These are phyloP conservation scores for Lasioglossum leucozonium DNA, from an alignment of 2,888 invertebrate genomes.

Conservation along the genomic window DNA sequence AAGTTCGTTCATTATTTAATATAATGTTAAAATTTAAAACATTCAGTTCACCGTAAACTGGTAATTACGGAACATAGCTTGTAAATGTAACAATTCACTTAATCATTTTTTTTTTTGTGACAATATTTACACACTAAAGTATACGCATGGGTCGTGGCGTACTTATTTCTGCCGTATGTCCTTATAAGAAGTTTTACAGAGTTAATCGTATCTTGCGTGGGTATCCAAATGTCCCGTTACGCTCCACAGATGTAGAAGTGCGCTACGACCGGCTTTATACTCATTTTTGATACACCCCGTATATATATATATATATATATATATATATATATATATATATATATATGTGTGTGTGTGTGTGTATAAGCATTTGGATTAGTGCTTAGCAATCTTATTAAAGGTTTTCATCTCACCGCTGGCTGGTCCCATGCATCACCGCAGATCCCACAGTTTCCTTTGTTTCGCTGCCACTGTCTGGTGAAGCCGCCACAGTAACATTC, in stretches of 20 bases:
- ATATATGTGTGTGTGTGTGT: no score
- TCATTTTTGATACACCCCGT: no score
- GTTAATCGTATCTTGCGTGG: neutral
- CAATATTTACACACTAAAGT: no score
- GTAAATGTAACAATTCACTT: neutral
- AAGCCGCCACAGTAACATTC: constrained; percentile 95
- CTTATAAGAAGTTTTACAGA: neutral
- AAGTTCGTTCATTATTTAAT: no score
- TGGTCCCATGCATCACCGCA: constrained; percentile 95
- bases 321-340: no score
- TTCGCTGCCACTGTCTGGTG: constrained; percentile 92
- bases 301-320: no score
- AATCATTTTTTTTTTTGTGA: neutral
- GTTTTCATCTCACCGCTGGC: constrained; percentile 79
- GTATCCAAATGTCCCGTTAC: neutral
- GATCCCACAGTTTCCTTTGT: constrained; percentile 93
- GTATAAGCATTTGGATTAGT: neutral
- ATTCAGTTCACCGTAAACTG: neutral
- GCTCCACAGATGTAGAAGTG: no score
- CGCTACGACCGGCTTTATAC: no score
- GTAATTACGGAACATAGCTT: neutral
- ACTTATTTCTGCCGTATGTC: neutral
- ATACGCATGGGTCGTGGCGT: no score
- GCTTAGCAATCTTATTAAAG: neutral
- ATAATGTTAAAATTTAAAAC: neutral